Conservation (phyloP, 2,113 vertebrate species). For the Myotis lucifugus region DNA sequence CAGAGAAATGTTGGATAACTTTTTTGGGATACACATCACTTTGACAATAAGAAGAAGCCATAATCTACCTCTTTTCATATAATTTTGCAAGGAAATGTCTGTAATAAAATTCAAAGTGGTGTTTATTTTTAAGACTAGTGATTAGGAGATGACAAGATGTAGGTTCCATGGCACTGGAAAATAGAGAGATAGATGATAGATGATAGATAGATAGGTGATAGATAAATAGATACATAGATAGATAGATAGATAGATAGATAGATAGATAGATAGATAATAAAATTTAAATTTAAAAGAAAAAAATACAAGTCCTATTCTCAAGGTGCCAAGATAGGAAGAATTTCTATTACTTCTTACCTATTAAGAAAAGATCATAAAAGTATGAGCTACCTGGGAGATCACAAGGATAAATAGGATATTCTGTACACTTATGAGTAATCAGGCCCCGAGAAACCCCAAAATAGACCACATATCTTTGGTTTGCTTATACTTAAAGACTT, state of each 20-base stretch:
- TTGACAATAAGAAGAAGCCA: not conserved
- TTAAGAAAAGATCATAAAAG: conserved; percentile 12
- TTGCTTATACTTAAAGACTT: conserved; percentile 56
- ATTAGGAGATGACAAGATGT: not conserved
- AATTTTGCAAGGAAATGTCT: not conserved
- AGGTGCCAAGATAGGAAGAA: not conserved
- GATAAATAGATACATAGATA: not conserved
- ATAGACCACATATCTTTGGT: not conserved
- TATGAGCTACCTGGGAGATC: conserved; percentile 30
- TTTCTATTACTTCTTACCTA: not conserved
- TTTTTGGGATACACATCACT: not conserved
- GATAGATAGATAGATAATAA: not conserved
- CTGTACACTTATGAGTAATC: conserved; percentile 13
- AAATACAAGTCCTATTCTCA: not conserved
- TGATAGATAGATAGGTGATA: not conserved
- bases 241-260: not conserved
- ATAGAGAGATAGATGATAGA: not conserved
- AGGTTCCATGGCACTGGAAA: not conserved
- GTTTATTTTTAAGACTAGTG: not conserved
- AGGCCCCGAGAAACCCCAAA: conserved; percentile 11
- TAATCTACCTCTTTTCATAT: not conserved
- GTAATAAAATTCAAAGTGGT: not conserved
- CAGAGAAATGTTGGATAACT: not conserved
- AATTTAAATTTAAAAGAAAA: not conserved
- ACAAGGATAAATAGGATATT: not conserved